Evolutionary conservation across 2,797 vertebrate genomes (phyloP), one percentile per base, ranked within the genome.

Genomic region (Urophycis tenuis): DNA sequence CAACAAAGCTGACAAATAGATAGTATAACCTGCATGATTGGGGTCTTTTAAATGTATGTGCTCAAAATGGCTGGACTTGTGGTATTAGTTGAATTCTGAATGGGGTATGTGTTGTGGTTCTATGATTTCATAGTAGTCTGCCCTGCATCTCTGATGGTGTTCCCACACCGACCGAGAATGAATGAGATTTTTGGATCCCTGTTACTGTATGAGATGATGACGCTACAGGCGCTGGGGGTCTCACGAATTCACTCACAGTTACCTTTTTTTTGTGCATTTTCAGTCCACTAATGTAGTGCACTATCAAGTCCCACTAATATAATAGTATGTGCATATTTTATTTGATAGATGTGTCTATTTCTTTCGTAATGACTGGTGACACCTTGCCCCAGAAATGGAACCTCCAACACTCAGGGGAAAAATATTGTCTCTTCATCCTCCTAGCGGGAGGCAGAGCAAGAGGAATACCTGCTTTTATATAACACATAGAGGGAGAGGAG

Each of bases 131-230:
- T 7, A 36, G 36, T 36, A 36, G 31, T 74, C 29, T 64, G 71
- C 14, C 69, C 11, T 41, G 3, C 4, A 3, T 73, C 70, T 41
- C 64, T 2, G n/a, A 34, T 36, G 17, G 17, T 49, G 22, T 72
- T 71, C 72, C 25, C 64, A 67, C 60, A n/a, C 60, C 60, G 79
- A 78, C 81, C 71, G 82, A 49, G 41, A 41, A 53, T 19, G 10
- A 17, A 12, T 53, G 41, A 77, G 78, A 78, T 76, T 79, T 74
- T 85, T 86, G 84, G 75, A 79, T 89, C 84, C 79, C 72, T 83
- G 84, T 87, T 83, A 80, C 29, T 31, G 25, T 22, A 30, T 29
- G 10, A 3, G 6, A 29, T 22, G 60, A 29, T 7, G 53, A 60
- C n/a, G 53, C 53, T 60, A 10, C n/a, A 60, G 53, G 17, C 53